Conservation (phyloP, 2,797 vertebrate species). For the Thamnophis elegans region DNA sequence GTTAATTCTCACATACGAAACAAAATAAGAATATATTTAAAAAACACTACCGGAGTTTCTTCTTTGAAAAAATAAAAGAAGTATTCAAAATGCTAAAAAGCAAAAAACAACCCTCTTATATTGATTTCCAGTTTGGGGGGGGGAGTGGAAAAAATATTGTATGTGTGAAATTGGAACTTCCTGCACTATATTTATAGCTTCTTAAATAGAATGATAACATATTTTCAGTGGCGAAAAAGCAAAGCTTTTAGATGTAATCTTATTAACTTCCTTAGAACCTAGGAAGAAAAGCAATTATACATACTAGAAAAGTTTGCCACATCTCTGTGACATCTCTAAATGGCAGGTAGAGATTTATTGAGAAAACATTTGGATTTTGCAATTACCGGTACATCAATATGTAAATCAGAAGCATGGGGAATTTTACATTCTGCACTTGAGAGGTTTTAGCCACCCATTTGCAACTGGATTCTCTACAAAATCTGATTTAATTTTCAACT, state of each 20-base stretch:
- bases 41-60: background rate
- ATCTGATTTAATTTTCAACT: background rate
- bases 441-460: background rate
- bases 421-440: background rate
- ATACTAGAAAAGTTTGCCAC: background rate
- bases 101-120: background rate
- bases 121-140: background rate
- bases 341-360: background rate
- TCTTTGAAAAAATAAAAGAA: background rate
- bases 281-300: background rate
- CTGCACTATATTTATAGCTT: background rate
- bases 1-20: background rate
- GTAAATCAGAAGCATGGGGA: background rate
- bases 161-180: background rate
- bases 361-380: background rate
- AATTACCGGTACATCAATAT: background rate
- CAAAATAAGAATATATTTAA: background rate
- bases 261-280: background rate
- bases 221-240: background rate
- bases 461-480: background rate
- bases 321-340: background rate
- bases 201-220: background rate
- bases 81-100: background rate
- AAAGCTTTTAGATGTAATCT: background rate
- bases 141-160: background rate